Conservation (phyloP, 2,797 vertebrate species). For the Notolabrus celidotus region DNA sequence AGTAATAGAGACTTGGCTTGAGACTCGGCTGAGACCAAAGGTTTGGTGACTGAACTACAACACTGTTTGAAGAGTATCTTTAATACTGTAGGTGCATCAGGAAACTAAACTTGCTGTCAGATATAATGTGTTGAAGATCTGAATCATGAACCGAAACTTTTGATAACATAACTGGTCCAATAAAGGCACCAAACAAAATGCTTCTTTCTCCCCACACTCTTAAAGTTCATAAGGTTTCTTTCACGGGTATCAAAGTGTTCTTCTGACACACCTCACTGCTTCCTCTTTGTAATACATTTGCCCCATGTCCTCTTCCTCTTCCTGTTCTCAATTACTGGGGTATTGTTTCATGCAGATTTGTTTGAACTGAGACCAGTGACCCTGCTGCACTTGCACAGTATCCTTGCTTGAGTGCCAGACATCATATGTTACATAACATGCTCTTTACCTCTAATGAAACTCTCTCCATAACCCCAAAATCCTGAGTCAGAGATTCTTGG, state of each 20-base stretch:
- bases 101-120: too few relatives aligned
- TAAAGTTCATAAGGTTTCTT: conserved; percentile 19
- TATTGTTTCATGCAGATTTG: conserved; percentile 47
- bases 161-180: background rate
- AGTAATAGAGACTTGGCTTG: too few relatives aligned
- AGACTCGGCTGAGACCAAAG: too few relatives aligned
- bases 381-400: conserved; percentile 1
- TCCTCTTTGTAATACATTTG: conserved; percentile 33
- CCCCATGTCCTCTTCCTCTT: conserved; percentile 52
- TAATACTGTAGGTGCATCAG: too few relatives aligned
- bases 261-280: conserved; percentile 28
- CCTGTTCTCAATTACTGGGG: conserved; percentile 26
- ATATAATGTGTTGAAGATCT: conserved; percentile 6
- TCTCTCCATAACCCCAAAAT: background rate
- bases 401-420: background rate
- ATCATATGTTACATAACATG: background rate
- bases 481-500: too few relatives aligned
- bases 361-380: conserved; percentile 10
- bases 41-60: too few relatives aligned
- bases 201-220: conserved; percentile 19
- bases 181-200: conserved; percentile 13
- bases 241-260: conserved; percentile 9
- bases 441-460: background rate
- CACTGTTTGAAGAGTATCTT: too few relatives aligned
- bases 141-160: too few relatives aligned